Conservation (phyloP, 1,140 invertebrate species). For the Ceratina japonica region DNA sequence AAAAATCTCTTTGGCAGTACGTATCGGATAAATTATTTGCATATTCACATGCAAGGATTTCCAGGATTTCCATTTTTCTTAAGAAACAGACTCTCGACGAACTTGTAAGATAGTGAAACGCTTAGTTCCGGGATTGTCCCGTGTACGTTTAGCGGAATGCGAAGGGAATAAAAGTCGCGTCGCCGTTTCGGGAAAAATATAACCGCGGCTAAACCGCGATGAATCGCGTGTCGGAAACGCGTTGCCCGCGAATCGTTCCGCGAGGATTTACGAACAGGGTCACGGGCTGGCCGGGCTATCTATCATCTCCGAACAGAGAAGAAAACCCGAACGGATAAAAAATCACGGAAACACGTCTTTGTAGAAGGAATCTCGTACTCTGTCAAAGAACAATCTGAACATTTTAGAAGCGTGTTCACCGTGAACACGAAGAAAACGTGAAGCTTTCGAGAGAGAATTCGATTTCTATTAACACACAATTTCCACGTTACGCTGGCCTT, state of each 20-base stretch:
- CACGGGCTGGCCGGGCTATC: background rate
- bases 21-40: too few species aligned
- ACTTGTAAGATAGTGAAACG: too few species aligned
- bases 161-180: background rate
- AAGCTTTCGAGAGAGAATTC: background rate
- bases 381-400: too few species aligned
- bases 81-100: too few species aligned
- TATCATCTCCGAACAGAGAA: background rate
- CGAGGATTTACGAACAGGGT: constrained; percentile 12
- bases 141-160: background rate
- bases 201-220: constrained; percentile 3
- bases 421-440: too few species aligned
- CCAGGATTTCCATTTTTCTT: too few species aligned
- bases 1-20: too few species aligned
- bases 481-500: constrained; percentile 1
- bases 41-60: too few species aligned
- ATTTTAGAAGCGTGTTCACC: background rate
- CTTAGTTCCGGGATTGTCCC: background rate
- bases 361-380: too few species aligned
- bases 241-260: background rate
- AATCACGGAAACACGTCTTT: background rate
- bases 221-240: background rate
- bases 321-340: background rate
- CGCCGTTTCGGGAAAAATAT: background rate
- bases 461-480: constrained; percentile 19